These are phyloP conservation scores for Ellobium chinense DNA, from an alignment of 2,888 invertebrate species.

Conservation along the genomic window DNA sequence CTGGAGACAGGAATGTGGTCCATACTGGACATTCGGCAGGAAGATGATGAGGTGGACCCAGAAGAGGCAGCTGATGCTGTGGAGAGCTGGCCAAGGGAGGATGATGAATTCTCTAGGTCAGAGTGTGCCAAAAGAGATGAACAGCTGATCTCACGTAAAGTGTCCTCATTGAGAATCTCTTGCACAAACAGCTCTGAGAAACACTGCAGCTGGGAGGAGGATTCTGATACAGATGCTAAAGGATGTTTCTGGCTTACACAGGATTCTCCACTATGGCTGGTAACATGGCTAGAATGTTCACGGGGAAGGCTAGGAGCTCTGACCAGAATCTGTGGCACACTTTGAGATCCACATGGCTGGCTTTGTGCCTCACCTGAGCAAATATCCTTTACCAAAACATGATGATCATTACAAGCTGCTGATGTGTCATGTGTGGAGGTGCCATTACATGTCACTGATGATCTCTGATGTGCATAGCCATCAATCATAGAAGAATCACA, in stretches of 20 bases:
- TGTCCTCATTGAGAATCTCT: conserved; percentile 38
- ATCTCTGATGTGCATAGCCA: too few species aligned
- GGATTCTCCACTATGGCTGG: too few species aligned
- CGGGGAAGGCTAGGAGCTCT: not conserved
- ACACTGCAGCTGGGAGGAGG: conserved; percentile 34
- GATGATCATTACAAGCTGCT: too few species aligned
- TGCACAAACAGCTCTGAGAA: conserved; percentile 42
- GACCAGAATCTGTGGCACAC: not conserved
- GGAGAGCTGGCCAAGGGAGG: conserved; percentile 29
- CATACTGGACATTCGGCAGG: not conserved
- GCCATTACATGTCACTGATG: too few species aligned
- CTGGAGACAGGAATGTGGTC: conserved; percentile 4
- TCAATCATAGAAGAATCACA: too few species aligned
- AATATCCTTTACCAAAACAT: too few species aligned
- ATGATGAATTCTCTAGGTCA: conserved; percentile 36
- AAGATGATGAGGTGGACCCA: conserved; percentile 21
- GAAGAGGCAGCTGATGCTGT: conserved; percentile 28
- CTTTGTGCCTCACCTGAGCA: too few species aligned
- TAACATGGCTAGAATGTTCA: too few species aligned
- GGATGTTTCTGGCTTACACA: not conserved
- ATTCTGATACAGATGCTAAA: conserved; percentile 23
- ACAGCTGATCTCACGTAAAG: conserved; percentile 34
- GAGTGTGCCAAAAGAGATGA: conserved; percentile 23
- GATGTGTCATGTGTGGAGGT: too few species aligned
- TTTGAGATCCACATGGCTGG: too few species aligned